A percentile compares a stretch with the other conserved stretches of the same genome.
Evolutionary conservation across 1,140 invertebrate genomes (phyloP).

Genomic region (Drosophila oshimai): DNA sequence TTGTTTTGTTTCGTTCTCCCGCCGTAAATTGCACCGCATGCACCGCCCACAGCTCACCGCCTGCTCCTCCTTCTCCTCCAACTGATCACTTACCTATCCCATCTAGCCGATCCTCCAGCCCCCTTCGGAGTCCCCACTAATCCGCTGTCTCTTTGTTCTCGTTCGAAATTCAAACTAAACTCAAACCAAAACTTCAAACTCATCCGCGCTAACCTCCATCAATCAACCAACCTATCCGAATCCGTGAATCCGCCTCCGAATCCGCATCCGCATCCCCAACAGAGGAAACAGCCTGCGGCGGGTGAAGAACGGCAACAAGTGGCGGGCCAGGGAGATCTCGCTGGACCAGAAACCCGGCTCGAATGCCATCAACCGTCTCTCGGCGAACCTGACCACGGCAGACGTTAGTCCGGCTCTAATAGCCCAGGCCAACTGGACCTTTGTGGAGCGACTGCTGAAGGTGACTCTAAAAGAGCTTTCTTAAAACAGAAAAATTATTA

Average conservation of each 20-base stretch:
- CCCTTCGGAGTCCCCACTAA: conserved; percentile 46
- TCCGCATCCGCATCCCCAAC: conserved; percentile 27
- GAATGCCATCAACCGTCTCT: conserved; percentile 70
- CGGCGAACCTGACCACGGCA: conserved; percentile 75
- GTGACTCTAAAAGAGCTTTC: conserved; percentile 83
- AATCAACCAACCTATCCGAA: conserved; percentile 21
- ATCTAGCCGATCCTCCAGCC: background rate
- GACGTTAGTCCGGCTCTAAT: conserved; percentile 86
- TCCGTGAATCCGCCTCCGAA: conserved; percentile 11
- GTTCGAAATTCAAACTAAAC: conserved; percentile 55
- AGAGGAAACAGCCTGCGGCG: conserved; percentile 86
- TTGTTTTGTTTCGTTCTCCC: conserved; percentile 32
- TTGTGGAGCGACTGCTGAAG: conserved; percentile 98
- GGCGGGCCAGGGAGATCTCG: conserved; percentile 85
- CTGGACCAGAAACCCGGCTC: conserved; percentile 82
- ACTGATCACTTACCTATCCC: background rate
- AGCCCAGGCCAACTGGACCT: conserved; percentile 99
- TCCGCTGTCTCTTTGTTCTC: conserved; percentile 52
- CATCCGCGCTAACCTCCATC: conserved; percentile 64
- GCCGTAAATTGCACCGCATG: conserved; percentile 24
- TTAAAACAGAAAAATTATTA: background rate
- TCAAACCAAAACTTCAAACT: conserved; percentile 40
- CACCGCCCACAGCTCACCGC: conserved; percentile 39
- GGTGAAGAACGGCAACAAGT: conserved; percentile 85
- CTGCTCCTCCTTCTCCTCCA: conserved; percentile 14